Percentiles rank a stretch among this genome's conserved stretches.
Conservation (phyloP, 2,797 vertebrate genomes). For the Alauda arvensis region DNA sequence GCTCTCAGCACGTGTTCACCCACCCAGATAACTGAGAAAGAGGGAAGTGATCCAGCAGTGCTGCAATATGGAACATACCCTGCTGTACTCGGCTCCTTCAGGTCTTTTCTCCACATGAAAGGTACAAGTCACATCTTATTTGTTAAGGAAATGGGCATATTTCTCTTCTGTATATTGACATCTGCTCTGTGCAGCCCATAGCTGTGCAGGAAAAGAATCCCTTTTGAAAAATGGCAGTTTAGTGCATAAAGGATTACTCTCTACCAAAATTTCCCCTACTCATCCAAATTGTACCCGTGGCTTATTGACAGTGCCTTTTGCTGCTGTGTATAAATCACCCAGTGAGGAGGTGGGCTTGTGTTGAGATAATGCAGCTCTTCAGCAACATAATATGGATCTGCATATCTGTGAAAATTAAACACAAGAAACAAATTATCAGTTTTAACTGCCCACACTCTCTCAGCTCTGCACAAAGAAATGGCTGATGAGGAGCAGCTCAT, state of each 20-base stretch:
- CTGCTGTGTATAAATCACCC: not conserved
- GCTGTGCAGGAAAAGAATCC: not conserved
- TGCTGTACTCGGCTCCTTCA: conserved; percentile 8
- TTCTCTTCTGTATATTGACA: not conserved
- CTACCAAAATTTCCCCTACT: not conserved
- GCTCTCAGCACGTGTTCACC: conserved; percentile 6
- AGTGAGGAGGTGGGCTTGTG: not conserved
- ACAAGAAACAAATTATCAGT: not conserved
- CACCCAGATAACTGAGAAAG: conserved; percentile 32
- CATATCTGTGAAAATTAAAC: not conserved
- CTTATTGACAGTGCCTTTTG: not conserved
- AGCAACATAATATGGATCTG: not conserved
- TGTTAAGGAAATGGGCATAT: conserved; percentile 14
- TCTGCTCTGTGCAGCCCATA: not conserved
- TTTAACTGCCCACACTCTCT: not conserved
- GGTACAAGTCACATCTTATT: not conserved
- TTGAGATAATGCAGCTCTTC: not conserved
- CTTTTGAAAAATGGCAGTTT: not conserved
- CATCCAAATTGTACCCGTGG: not conserved
- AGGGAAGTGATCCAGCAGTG: conserved; percentile 10
- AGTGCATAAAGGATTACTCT: not conserved
- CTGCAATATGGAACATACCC: conserved; percentile 16
- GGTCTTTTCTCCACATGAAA: conserved; percentile 26
- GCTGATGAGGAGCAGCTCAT: not conserved
- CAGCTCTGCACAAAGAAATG: not conserved